phyloP scores from a whole-genome alignment of 2,113 vertebrate genomes.

The Apteryx owenii region DNA sequence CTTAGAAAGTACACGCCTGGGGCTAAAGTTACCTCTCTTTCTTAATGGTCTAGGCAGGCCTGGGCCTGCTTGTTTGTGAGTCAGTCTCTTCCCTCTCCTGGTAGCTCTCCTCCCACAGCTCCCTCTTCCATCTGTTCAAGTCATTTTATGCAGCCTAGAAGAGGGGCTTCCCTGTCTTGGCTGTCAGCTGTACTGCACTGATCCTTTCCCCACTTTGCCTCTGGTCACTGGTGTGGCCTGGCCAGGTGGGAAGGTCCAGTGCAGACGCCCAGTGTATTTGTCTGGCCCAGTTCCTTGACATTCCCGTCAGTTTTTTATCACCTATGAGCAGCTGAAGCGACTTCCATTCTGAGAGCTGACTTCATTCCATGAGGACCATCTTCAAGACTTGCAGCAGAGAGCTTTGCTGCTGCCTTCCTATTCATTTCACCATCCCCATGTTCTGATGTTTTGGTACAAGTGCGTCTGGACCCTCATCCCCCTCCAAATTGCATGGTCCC shows the following conservation, averaged over 20 bases:
- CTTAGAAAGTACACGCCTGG: background rate
- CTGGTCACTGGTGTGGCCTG: background rate
- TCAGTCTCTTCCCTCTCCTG: background rate
- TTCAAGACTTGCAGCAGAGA: background rate
- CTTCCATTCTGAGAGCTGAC: conserved; percentile 85
- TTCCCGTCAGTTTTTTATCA: conserved; percentile 93
- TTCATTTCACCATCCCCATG: background rate
- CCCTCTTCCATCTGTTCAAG: accelerated
- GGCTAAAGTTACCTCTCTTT: background rate
- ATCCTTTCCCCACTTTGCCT: background rate
- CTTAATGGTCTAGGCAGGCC: background rate
- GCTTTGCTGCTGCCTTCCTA: conserved; percentile 14
- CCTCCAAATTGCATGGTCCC: conserved; percentile 20
- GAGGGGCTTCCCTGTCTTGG: accelerated
- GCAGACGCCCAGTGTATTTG: background rate
- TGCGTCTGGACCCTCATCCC: background rate
- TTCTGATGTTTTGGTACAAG: conserved; percentile 21
- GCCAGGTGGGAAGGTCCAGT: accelerated
- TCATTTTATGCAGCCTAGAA: background rate
- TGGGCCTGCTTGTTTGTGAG: background rate
- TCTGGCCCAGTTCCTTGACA: conserved; percentile 77
- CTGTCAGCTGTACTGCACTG: background rate
- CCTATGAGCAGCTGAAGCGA: conserved; percentile 95
- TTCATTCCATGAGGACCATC: background rate
- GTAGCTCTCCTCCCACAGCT: no score